Percentiles rank a stretch among this genome's conserved stretches.
Conservation (phyloP, 2,113 vertebrate species). For the Proteles cristata region DNA sequence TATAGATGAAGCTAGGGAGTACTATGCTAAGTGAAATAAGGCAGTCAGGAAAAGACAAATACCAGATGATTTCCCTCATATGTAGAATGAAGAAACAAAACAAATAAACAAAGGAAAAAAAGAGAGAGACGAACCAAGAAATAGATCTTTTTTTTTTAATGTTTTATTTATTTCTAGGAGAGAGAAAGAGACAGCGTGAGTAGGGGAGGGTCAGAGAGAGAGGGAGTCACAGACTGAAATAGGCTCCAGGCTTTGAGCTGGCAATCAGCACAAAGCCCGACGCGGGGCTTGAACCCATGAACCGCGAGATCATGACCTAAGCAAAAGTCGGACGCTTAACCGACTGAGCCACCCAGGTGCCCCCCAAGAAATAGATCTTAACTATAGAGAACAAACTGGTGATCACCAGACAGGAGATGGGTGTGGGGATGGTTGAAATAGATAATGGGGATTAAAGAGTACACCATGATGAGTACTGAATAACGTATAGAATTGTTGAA, state of each 20-base stretch:
- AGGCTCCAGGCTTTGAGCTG: no score
- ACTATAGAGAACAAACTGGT: not conserved
- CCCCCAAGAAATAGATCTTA: not conserved
- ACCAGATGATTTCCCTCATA: not conserved
- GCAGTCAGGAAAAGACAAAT: not conserved
- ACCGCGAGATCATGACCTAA: no score
- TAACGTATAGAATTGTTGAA: not conserved
- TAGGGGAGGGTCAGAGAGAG: no score
- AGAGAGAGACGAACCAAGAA: not conserved
- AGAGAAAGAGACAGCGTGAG: no score
- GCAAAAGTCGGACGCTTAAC: no score
- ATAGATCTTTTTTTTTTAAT: no score
- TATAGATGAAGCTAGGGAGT: not conserved
- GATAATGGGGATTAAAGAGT: not conserved
- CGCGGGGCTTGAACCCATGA: no score
- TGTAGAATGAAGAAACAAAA: not conserved
- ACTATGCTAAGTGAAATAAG: not conserved
- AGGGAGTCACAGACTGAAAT: no score
- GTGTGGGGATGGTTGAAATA: not conserved
- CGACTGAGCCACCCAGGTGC: no score
- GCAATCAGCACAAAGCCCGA: no score
- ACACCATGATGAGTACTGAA: not conserved
- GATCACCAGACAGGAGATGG: not conserved
- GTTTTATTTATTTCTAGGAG: no score
- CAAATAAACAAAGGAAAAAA: not conserved